These are phyloP conservation scores for Cyrtodaria siliqua DNA, from an alignment of 2,888 invertebrate genomes.

Conservation along the genomic window DNA sequence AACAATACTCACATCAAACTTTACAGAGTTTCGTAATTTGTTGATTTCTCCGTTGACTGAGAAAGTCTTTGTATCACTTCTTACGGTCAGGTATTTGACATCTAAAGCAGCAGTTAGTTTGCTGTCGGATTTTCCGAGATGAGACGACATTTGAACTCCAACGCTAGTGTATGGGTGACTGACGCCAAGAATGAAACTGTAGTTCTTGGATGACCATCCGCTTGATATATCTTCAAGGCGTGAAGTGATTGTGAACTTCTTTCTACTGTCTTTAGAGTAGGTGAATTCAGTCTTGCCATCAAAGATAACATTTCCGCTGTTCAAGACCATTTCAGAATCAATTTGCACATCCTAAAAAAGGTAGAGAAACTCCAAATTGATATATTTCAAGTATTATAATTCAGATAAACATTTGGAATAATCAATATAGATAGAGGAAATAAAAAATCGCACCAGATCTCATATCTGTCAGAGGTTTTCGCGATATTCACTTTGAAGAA, in stretches of 20 bases:
- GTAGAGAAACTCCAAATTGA: no score
- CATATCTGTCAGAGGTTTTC: no score
- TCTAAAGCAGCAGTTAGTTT: slow-evolving; percentile 62
- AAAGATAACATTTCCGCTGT: slow-evolving; percentile 66
- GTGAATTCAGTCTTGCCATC: slow-evolving; percentile 73
- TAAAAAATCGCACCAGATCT: no score
- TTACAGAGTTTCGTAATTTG: slow-evolving; percentile 60
- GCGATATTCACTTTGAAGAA: no score
- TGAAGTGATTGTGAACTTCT: slow-evolving; percentile 71
- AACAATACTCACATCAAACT: slow-evolving; percentile 66
- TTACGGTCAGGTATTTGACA: slow-evolving; percentile 70
- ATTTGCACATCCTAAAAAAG: slow-evolving; percentile 69
- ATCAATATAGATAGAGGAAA: not conserved
- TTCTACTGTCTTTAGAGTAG: slow-evolving; percentile 70
- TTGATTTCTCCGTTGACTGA: slow-evolving; percentile 68
- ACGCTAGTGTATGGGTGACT: slow-evolving; percentile 75
- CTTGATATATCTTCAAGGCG: slow-evolving; percentile 68
- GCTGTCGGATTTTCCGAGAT: slow-evolving; percentile 63
- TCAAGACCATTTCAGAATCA: slow-evolving; percentile 69
- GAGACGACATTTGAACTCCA: slow-evolving; percentile 70
- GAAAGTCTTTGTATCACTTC: slow-evolving; percentile 63
- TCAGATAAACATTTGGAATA: slow-evolving; percentile 28
- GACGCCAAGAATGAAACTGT: slow-evolving; percentile 68
- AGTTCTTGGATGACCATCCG: slow-evolving; percentile 63
- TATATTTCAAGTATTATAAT: no score